These are phyloP conservation scores for Mamestra configurata DNA, from an alignment of 1,140 invertebrate species.

Conservation along the genomic window DNA sequence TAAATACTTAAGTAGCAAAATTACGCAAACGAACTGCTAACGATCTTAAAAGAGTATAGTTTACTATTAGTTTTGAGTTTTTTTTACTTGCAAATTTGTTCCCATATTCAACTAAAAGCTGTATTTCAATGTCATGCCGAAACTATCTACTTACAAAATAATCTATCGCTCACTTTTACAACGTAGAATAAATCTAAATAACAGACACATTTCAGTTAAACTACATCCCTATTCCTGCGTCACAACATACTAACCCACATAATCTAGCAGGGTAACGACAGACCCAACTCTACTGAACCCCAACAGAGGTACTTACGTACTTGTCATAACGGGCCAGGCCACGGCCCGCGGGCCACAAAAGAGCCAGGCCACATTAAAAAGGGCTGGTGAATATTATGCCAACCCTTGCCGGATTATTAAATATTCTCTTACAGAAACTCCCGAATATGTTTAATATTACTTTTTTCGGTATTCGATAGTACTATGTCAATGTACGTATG, in stretches of 20 bases:
- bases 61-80: too few species aligned
- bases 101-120: too few species aligned
- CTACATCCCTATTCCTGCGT: neutral
- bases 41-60: too few species aligned
- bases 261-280: neutral
- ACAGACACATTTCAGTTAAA: neutral
- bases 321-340: slow-evolving; percentile 38
- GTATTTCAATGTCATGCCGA: too few species aligned
- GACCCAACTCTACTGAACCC: slow-evolving; percentile 7
- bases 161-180: neutral
- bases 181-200: neutral
- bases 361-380: slow-evolving; percentile 45
- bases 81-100: too few species aligned
- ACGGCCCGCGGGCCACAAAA: slow-evolving; percentile 35
- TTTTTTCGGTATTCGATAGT: slow-evolving; percentile 46
- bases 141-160: too few species aligned
- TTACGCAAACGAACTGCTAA: too few species aligned
- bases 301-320: slow-evolving; percentile 32
- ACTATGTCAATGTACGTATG: slow-evolving; percentile 3
- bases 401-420: slow-evolving; percentile 54
- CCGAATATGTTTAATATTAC: slow-evolving; percentile 47
- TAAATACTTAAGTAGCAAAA: too few species aligned
- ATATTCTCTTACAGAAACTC: slow-evolving; percentile 43
- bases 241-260: slow-evolving; percentile 11
- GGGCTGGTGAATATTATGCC: slow-evolving; percentile 49